These are phyloP conservation scores for Myotis findleyi DNA, from an alignment of 2,797 vertebrate genomes.

Conservation along the genomic window DNA sequence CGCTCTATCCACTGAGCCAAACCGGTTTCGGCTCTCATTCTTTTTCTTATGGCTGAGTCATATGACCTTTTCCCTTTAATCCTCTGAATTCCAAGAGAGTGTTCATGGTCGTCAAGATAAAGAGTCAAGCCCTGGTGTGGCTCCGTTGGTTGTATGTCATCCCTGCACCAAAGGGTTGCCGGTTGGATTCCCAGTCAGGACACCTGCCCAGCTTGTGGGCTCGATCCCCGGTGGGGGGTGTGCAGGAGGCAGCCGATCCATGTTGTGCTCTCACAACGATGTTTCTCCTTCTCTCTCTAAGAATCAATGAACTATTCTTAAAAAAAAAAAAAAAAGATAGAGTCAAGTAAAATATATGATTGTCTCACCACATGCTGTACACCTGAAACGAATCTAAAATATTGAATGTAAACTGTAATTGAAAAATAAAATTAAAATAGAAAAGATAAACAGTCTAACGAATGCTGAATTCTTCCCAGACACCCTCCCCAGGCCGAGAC, in stretches of 20 bases:
- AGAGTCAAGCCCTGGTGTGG: neutral
- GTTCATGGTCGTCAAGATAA: too few species aligned
- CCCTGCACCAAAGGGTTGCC: neutral
- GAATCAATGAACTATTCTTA: too few species aligned
- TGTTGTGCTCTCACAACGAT: neutral
- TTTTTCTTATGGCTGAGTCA: neutral
- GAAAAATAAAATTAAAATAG: neutral
- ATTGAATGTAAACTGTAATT: neutral
- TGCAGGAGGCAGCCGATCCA: neutral
- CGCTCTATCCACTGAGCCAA: too few species aligned
- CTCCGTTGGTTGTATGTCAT: neutral
- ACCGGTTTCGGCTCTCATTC: too few species aligned
- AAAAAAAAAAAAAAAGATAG: neutral
- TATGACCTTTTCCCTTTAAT: neutral
- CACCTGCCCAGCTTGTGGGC: neutral
- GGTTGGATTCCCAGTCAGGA: neutral
- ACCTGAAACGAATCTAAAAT: neutral
- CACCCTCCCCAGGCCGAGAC: slow-evolving; percentile 32
- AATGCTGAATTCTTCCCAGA: slow-evolving; percentile 47
- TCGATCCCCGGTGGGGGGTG: neutral
- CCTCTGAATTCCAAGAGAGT: neutral
- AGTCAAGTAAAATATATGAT: neutral
- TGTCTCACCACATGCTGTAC: neutral
- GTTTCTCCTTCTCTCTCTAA: neutral
- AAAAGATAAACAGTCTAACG: neutral